Conservation (phyloP, 2,797 vertebrate genomes). For the Dryobates pubescens region DNA sequence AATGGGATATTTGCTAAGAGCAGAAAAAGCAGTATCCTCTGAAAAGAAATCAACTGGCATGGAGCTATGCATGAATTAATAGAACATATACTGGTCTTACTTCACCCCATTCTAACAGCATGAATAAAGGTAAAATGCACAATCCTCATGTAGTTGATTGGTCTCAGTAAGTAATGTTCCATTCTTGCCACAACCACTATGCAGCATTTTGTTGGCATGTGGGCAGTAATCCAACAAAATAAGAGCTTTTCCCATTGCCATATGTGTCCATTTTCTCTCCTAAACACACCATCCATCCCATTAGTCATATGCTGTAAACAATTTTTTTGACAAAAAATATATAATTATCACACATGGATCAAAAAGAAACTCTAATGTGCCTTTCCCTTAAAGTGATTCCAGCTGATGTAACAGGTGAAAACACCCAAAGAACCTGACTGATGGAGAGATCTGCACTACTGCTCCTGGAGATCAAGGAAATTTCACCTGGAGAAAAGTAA, state of each 20-base stretch:
- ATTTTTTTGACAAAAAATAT: slow-evolving; percentile 6
- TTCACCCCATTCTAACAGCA: not conserved
- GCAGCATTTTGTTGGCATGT: not conserved
- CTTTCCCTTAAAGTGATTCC: slow-evolving; percentile 12
- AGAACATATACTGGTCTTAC: not conserved
- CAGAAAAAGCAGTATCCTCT: not conserved
- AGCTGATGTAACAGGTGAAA: not conserved
- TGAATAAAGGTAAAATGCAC: not conserved
- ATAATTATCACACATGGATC: not conserved
- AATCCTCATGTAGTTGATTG: not conserved
- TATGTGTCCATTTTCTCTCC: slow-evolving; percentile 31
- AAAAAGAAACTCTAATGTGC: not conserved
- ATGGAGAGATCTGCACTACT: not conserved
- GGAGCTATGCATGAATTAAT: not conserved
- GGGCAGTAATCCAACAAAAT: slow-evolving; percentile 19
- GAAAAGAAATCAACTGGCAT: not conserved
- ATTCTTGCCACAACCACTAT: not conserved
- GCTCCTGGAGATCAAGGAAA: not conserved
- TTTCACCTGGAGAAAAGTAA: not conserved
- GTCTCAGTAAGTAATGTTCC: not conserved
- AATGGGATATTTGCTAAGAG: not conserved
- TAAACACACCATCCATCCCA: slow-evolving; percentile 15
- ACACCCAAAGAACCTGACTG: not conserved
- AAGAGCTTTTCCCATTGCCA: not conserved
- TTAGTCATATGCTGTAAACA: slow-evolving; percentile 48